These are phyloP conservation scores for Ciconia stormi DNA, from an alignment of 2,113 vertebrate species.

Conservation along the genomic window DNA sequence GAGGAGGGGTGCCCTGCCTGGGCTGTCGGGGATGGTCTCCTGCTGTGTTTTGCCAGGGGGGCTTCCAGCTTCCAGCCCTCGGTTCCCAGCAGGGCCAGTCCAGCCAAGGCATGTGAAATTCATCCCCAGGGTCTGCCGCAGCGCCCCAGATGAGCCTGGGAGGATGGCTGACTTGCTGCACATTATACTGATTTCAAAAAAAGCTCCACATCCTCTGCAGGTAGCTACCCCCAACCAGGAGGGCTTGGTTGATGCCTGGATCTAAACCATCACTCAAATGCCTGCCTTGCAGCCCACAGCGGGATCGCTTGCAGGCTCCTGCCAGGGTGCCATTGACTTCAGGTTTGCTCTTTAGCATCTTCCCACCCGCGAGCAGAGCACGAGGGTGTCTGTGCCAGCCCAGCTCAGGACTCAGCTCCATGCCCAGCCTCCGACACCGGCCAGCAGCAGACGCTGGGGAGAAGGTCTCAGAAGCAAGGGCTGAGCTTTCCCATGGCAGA, in stretches of 20 bases:
- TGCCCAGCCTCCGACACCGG: not conserved
- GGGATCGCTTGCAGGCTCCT: not conserved
- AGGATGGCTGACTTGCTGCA: not conserved
- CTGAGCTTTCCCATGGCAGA: not conserved
- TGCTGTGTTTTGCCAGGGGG: not conserved
- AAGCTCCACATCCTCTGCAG: not conserved
- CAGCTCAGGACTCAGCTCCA: not conserved
- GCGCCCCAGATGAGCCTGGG: rapidly evolving
- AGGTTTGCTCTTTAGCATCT: not conserved
- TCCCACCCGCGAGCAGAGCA: rapidly evolving
- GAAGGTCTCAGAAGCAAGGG: not conserved
- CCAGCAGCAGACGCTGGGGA: not conserved
- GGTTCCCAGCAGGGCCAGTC: not conserved
- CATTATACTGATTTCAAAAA: not conserved
- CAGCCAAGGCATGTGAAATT: rapidly evolving
- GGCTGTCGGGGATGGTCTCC: not conserved
- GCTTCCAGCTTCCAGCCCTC: not conserved
- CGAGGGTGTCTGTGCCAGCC: not conserved
- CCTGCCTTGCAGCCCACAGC: not conserved
- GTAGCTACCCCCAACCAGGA: not conserved
- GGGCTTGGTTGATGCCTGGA: not conserved
- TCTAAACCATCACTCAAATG: not conserved
- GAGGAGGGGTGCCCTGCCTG: not conserved
- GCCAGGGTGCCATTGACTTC: not conserved
- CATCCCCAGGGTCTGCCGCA: not conserved